Evolutionary conservation across 1,140 invertebrate species (phyloP).

Genomic region (Whitmania pigra): DNA sequence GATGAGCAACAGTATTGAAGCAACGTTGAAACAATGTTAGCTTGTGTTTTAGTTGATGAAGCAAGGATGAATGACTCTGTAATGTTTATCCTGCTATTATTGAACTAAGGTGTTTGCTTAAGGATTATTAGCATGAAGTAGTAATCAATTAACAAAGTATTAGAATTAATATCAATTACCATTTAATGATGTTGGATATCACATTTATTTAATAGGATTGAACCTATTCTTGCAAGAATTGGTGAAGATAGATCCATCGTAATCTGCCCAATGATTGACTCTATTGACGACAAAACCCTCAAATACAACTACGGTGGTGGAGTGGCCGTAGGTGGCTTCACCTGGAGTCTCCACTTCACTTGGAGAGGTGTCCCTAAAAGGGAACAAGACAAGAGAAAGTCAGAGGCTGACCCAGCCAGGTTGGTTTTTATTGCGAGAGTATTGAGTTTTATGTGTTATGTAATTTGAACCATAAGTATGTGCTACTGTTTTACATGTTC

Average conservation of each 20-base stretch:
- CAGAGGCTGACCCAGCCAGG: constrained; percentile 45
- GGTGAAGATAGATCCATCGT: constrained; percentile 68
- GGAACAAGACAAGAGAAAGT: constrained; percentile 4
- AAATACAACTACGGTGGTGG: constrained; percentile 59
- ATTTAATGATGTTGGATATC: too few species aligned
- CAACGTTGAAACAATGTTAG: too few species aligned
- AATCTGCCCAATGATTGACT: constrained; percentile 84
- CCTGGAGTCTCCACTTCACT: constrained; percentile 79
- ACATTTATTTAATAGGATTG: constrained; percentile 57
- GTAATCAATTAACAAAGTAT: too few species aligned
- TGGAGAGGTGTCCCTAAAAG: constrained; percentile 39
- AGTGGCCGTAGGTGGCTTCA: constrained; percentile 64
- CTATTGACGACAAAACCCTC: constrained; percentile 93
- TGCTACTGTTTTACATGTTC: background rate
- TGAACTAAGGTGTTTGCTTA: too few species aligned
- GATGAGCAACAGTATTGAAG: too few species aligned
- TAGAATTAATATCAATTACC: too few species aligned
- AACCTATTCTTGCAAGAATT: constrained; percentile 86
- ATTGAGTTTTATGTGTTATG: background rate
- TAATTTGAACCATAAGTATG: background rate
- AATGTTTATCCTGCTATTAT: too few species aligned
- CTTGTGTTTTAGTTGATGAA: too few species aligned
- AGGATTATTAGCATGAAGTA: too few species aligned
- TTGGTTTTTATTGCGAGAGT: background rate
- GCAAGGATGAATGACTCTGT: too few species aligned